Conservation (phyloP, 2,888 invertebrate species). For the Hirtodrosophila cameraria region DNA sequence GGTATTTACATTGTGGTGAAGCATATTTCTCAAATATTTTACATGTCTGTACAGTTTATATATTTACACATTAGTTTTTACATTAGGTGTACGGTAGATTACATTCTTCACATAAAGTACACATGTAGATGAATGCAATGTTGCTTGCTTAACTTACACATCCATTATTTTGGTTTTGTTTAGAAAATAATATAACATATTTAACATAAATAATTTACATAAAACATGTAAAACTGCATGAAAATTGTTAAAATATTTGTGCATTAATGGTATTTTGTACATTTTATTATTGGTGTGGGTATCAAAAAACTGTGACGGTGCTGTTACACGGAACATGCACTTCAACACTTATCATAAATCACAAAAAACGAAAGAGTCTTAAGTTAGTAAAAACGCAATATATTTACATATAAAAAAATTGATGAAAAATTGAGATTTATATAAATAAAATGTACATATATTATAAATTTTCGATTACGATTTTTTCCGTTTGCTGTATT, state of each 20-base stretch:
- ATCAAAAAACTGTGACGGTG: constrained; percentile 53
- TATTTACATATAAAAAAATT: constrained; percentile 60
- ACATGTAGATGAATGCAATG: constrained; percentile 68
- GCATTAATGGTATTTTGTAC: constrained; percentile 54
- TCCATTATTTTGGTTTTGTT: constrained; percentile 36
- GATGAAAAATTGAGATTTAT: constrained; percentile 42
- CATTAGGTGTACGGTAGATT: constrained; percentile 43
- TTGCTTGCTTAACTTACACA: constrained; percentile 58
- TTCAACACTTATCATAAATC: constrained; percentile 42
- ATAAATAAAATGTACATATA: constrained; percentile 51
- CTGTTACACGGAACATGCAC: constrained; percentile 76
- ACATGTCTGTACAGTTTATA: constrained; percentile 45
- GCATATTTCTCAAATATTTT: constrained; percentile 5
- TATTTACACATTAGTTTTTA: constrained; percentile 58
- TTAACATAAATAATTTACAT: constrained; percentile 53
- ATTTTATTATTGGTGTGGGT: constrained; percentile 31
- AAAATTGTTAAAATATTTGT: constrained; percentile 54
- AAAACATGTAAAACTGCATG: constrained; percentile 57
- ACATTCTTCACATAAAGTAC: constrained; percentile 64
- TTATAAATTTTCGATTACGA: constrained; percentile 30
- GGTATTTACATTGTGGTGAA: constrained; percentile 28
- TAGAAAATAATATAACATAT: constrained; percentile 24
- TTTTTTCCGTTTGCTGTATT: constrained; percentile 61
- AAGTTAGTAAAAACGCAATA: constrained; percentile 44
- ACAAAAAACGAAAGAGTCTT: no score